Percentiles rank a stretch among this genome's conserved stretches.
Evolutionary conservation across 2,113 vertebrate genomes (phyloP).

Genomic region (Heptranchias perlo): DNA sequence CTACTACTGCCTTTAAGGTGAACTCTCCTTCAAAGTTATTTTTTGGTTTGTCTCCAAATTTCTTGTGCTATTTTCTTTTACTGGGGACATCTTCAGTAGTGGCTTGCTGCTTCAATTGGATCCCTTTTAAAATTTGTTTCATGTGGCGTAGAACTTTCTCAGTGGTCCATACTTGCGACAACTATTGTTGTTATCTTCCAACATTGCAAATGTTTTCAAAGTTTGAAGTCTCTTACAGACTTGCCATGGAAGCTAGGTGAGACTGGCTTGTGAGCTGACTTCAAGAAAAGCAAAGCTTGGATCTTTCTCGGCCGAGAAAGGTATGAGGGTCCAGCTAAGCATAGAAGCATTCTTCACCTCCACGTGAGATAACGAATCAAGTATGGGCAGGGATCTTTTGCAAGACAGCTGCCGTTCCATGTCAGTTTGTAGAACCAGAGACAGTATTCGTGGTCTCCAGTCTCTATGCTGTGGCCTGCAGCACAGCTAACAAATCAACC

Average conservation of each 20-base stretch:
- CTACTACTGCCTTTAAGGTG: too few species aligned
- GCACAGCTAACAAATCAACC: neutral
- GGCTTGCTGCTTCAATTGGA: too few species aligned
- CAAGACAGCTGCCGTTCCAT: neutral
- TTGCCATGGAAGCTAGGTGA: neutral
- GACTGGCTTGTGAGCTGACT: neutral
- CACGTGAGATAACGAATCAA: neutral
- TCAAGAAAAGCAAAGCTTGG: neutral
- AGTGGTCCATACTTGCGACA: too few species aligned
- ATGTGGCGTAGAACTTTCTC: too few species aligned
- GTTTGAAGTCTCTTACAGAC: neutral
- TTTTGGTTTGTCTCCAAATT: neutral
- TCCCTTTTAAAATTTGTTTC: too few species aligned
- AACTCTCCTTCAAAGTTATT: neutral
- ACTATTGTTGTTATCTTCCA: too few species aligned
- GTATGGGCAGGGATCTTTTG: neutral
- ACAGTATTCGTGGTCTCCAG: neutral
- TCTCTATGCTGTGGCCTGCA: neutral
- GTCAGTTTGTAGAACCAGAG: neutral
- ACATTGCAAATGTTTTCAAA: neutral
- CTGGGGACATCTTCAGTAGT: neutral
- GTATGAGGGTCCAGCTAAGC: neutral
- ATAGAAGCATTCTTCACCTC: neutral
- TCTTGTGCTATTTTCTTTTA: neutral
- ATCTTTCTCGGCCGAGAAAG: neutral